phyloP scores from a whole-genome alignment of 1,140 invertebrate species.

The Hylaeus anthracinus region DNA sequence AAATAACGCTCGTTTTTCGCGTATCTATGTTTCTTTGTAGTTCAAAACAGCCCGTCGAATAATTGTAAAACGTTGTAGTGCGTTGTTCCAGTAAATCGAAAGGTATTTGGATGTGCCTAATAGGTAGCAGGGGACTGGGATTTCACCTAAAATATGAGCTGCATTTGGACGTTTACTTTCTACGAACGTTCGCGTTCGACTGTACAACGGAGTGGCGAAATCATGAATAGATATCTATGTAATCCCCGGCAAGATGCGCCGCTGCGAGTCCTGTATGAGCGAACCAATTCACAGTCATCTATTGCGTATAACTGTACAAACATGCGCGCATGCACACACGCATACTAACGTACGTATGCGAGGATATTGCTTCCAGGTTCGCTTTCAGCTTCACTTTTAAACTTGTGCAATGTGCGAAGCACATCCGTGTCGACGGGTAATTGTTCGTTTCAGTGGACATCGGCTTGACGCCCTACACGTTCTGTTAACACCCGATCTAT shows the following conservation, averaged over 20 bases:
- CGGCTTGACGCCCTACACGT: background rate
- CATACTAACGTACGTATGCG: background rate
- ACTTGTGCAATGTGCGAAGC: background rate
- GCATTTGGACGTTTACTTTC: constrained; percentile 46
- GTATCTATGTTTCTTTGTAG: too few relatives aligned
- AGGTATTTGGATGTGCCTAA: background rate
- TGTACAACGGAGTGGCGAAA: constrained; percentile 39
- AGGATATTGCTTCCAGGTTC: constrained; percentile 6
- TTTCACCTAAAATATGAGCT: constrained; percentile 47
- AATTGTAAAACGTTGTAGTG: background rate
- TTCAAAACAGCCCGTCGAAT: background rate
- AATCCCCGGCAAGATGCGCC: constrained; percentile 44
- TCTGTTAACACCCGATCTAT: constrained; percentile 8
- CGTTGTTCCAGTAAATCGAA: background rate
- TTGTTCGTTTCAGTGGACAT: constrained; percentile 26
- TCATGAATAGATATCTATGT: constrained; percentile 50
- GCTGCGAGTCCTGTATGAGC: constrained; percentile 42
- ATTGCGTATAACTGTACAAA: constrained; percentile 32
- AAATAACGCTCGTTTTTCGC: too few relatives aligned
- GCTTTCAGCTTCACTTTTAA: constrained; percentile 16
- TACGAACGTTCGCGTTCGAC: constrained; percentile 40
- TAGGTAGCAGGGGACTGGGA: background rate
- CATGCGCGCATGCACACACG: background rate
- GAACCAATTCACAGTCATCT: constrained; percentile 52
- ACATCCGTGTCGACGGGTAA: constrained; percentile 11